A percentile compares a stretch with the other conserved stretches of the same genome.
phyloP scores from a whole-genome alignment of 2,113 vertebrate species.

The Tachuris rubrigastra region DNA sequence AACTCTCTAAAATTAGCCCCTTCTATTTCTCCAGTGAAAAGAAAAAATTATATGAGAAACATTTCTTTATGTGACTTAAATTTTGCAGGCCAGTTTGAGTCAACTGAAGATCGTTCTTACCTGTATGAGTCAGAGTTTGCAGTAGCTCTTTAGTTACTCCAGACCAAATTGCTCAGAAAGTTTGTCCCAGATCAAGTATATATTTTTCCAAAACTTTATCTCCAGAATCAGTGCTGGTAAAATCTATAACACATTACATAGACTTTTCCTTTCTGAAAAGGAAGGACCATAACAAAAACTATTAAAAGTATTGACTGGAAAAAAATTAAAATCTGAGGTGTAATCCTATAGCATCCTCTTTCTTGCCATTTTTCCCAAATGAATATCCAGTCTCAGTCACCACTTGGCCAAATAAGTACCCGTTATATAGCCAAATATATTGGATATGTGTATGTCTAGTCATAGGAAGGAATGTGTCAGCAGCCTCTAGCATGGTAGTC shows the following conservation, averaged over 20 bases:
- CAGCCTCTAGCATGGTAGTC: not conserved
- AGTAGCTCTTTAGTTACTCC: not conserved
- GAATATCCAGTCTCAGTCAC: not conserved
- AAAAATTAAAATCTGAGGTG: not conserved
- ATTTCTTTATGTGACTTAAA: not conserved
- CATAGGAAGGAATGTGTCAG: not conserved
- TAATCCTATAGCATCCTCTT: not conserved
- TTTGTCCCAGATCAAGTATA: not conserved
- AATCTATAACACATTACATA: not conserved
- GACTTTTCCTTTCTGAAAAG: not conserved
- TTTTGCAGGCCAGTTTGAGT: not conserved
- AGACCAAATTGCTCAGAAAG: not conserved
- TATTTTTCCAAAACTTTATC: not conserved
- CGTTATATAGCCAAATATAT: not conserved
- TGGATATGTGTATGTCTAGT: not conserved
- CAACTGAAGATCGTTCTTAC: not conserved
- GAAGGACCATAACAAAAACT: not conserved
- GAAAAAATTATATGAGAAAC: not conserved
- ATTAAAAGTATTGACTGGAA: not conserved
- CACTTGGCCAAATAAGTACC: not conserved
- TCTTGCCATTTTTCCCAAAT: not conserved
- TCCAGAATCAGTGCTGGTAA: not conserved
- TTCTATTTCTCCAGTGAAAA: not conserved
- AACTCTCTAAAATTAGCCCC: not conserved
- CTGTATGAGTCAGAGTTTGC: not conserved